Evolutionary conservation across 2,888 invertebrate genomes (phyloP), one percentile per base, ranked within the genome.

Genomic region (Philopedon plagiatum): DNA sequence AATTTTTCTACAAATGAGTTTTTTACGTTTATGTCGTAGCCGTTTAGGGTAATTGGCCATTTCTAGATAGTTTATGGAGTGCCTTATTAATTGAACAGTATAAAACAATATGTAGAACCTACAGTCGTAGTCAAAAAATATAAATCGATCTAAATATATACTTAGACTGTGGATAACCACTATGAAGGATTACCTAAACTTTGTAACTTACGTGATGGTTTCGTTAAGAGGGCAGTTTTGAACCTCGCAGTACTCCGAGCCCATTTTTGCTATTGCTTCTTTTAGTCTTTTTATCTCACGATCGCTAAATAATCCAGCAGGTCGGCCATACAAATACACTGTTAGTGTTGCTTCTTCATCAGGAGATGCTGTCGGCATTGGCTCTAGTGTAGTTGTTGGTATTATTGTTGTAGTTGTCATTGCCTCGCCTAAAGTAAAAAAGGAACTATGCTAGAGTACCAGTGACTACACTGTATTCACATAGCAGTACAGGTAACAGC

Each of bases 161-260:
- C n/a, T n/a, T n/a, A n/a, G n/a, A n/a, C n/a, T n/a, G n/a, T 13
- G 7, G 8, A 1, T 5, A 34, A 5, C 8, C 32, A 7, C 32
- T 9, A 34, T 34, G 2, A 8, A n/a, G n/a, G n/a, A n/a, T n/a
- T 1, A 34, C 26, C n/a, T 7, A 46, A 11, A 54, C 5, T 13
- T 37, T 13, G n/a, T 2, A 54, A 68, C 76, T 76, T 70, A 79
- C 79, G 76, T 77, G 56, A 78, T 75, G 11, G 67, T 29, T 8
- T 73, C 73, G 19, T 73, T 73, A 2, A 79, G 26, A 21, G 75
- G 73, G 51, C 77, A 77, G 60, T 74, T 70, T 51, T 79, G 62
- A 44, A 69, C 57, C 4, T 63, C 23, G 44, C 76, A 76, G 51
- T 78, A 79, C 9, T 77, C 75, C 13, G n/a, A 56, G 0, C 75